phyloP scores from a whole-genome alignment of 53 echinoderm and acorn worm genomes.

The Crossaster papposus region DNA sequence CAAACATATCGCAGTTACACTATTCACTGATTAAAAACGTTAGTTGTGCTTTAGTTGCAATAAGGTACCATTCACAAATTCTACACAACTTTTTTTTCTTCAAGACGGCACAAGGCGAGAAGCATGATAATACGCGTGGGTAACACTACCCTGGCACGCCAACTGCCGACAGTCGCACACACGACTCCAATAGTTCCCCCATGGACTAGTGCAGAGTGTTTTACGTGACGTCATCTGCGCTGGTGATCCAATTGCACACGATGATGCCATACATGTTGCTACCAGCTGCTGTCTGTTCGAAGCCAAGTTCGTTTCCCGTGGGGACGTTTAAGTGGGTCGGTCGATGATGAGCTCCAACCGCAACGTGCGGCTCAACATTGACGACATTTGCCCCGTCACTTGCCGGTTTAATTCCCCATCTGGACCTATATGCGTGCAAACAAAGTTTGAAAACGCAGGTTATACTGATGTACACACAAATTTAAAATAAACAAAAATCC shows the following conservation, averaged over 20 bases:
- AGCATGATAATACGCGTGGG: not conserved
- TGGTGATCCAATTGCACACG: constrained; percentile 4
- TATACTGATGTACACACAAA: not conserved
- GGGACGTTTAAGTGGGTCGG: not conserved
- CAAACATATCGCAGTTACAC: not conserved
- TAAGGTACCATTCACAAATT: not conserved
- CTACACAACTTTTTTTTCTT: not conserved
- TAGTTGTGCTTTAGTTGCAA: not conserved
- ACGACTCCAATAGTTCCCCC: not conserved
- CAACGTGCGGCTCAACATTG: not conserved
- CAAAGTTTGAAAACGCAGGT: not conserved
- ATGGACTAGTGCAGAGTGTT: not conserved
- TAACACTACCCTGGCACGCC: not conserved
- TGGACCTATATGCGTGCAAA: not conserved
- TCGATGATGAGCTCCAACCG: not conserved
- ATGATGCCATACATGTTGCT: constrained; percentile 10
- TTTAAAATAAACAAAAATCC: too few relatives aligned
- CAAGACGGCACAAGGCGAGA: not conserved
- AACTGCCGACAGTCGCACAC: not conserved
- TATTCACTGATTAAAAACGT: not conserved
- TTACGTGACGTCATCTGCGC: constrained; percentile 18
- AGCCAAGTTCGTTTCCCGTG: not conserved
- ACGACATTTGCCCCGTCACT: not conserved
- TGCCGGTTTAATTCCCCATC: not conserved
- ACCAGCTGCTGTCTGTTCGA: not conserved